Evolutionary conservation across 2,113 vertebrate genomes (phyloP), one percentile per base, ranked within the genome.

Genomic region (Cyanoliseus patagonus): DNA sequence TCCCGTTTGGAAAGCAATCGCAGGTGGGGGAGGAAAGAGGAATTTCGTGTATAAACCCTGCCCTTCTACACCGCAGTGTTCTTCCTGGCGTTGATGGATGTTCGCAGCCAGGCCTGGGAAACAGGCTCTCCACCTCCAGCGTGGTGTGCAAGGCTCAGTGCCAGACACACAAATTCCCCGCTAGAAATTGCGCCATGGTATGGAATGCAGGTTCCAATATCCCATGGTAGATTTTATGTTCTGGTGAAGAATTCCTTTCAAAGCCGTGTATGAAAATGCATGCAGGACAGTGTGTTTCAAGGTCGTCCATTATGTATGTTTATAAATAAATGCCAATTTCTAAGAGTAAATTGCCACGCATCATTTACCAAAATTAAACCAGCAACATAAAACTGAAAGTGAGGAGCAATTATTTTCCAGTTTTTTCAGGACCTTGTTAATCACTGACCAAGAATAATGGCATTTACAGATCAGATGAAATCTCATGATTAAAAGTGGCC

Each of bases 101-200:
- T 11, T 47, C 15, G 17, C 16, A 4, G 20, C 4, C 25, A 41
- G 33, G 5, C 24, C 42, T 8, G 55, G 42, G 23, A 57, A 37
- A 47, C 5, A 18, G 2, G 3, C 27, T 37, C n/a, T 11, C 13
- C 33, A 66, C 15, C 22, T 28, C 24, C 42, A 55, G 3, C 5
- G 2, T 11, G 41, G 18, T 18, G 13, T 17, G 9, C 15, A 33
- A 39, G 51, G 51, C 42, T 57, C 63, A 30, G 70, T n/a, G 18
- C 22, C 53, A n/a, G 7, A 13, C 22, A 30, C 18, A 6, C 13
- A 18, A 28, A 14, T 67, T 52, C 39, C 8, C 42, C 31, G 49
- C 3, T 2, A 53, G 9, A 74, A 82, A 25, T 0, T 13, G 30
- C 59, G 23, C 28, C 31, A 11, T 13, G 7, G 15, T 2, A 3